Base-by-base conservation (phyloP, 2,888 invertebrate genomes). In the Eupithecia exiguata region DNA sequence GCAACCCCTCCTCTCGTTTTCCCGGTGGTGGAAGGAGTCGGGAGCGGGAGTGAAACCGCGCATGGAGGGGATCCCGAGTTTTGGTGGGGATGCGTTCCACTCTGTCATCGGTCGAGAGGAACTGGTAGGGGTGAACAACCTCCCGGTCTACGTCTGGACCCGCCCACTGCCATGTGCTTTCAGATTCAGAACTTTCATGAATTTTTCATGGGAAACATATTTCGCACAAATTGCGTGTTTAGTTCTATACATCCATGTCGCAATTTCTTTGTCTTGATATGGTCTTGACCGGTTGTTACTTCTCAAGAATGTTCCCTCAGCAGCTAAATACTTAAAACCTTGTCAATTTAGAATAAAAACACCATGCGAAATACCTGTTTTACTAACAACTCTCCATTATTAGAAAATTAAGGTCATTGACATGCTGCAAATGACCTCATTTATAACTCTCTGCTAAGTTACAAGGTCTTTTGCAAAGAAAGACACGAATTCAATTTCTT, bases 41-140 rank as follows among this genome's bases (percentile, higher is more conserved):
- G 93, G 94, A 93, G 92, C 93, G 94, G 94, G 92, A 92, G 93
- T 92, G 91, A 92, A 91, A 93, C 93, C 89, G 88, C 90, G 89
- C 87, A 92, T 94, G 94, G 94, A 94, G 94, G 94, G 94, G 94
- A 94, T 93, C 93, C 90, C 91, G 91, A 87, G 87, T 83, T 87
- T 91, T 92, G 94, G 94, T 93, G 94, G 94, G 94, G 94, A 94
- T 94, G 94, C 91, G 92, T 87, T 85, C 88, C 88, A 89, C 86
- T 88, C 89, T 89, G 88, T 92, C 84, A 84, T 86, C 88, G 88
- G 86, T 85, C 87, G 86, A 87, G 88, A 90, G 89, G 88, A 89
- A 89, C 89, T 91, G 92, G 94, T 91, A 93, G 94, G 94, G 94
- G 94, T 94, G 89, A 94, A 93, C 88, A 92, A 93, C 93, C 94